Evolutionary conservation across 1,140 invertebrate species (phyloP).

Genomic region (Rhyzopertha dominica): DNA sequence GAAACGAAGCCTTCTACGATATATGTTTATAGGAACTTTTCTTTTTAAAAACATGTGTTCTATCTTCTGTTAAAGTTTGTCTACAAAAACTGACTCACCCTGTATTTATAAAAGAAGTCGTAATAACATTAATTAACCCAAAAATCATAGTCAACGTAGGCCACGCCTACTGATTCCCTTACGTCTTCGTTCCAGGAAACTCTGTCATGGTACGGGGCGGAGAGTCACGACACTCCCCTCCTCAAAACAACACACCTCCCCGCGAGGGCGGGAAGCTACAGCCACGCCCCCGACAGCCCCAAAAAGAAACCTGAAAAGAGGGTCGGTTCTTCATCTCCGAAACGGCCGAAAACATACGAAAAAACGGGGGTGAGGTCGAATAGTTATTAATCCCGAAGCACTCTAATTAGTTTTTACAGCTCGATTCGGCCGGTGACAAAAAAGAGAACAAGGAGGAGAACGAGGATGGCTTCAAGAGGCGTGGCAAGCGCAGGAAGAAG

Average conservation of each 20-base stretch:
- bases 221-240: slow-evolving; percentile 27
- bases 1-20: no score
- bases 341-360: background rate
- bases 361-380: background rate
- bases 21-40: no score
- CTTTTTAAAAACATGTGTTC: no score
- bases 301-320: background rate
- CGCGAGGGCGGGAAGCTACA: background rate
- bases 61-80: no score
- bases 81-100: no score
- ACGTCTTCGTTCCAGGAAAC: slow-evolving; percentile 31
- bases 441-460: slow-evolving; percentile 28
- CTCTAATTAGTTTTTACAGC: no score
- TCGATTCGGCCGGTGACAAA: slow-evolving; percentile 15
- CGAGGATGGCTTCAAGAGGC: slow-evolving; percentile 41
- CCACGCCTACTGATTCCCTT: no score
- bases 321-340: background rate
- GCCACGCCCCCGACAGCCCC: background rate
- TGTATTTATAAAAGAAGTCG: no score
- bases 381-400: background rate
- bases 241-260: slow-evolving; percentile 33
- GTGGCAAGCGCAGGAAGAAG: slow-evolving; percentile 46
- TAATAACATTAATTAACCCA: no score
- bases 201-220: slow-evolving; percentile 31
- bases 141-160: no score